Conservation (phyloP, 2,888 invertebrate genomes). For the Dryomyza anilis region DNA sequence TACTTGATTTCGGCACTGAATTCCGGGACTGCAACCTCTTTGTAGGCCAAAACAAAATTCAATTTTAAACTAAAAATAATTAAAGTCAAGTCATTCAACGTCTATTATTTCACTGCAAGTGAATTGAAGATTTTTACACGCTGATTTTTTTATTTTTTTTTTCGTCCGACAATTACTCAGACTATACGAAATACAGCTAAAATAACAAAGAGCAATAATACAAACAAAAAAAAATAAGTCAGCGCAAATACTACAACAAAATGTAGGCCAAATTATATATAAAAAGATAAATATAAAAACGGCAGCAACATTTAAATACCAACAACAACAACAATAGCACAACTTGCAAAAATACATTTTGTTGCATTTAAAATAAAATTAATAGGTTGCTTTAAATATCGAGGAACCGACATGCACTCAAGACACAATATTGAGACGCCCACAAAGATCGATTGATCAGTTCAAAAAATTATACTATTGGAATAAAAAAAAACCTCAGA, state of each 20-base stretch:
- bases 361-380: background rate
- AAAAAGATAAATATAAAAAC: background rate
- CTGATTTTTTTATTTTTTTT: too few species aligned
- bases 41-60: too few species aligned
- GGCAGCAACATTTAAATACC: background rate
- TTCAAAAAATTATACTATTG: background rate
- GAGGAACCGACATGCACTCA: background rate
- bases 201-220: background rate
- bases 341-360: background rate
- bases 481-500: too few species aligned
- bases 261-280: constrained; percentile 8
- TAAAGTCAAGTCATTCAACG: too few species aligned
- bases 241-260: background rate
- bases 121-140: too few species aligned
- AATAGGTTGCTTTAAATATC: background rate
- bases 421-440: background rate
- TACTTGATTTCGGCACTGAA: too few species aligned
- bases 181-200: background rate
- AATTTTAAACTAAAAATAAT: too few species aligned
- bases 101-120: too few species aligned
- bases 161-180: too few species aligned
- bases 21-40: too few species aligned
- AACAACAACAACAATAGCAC: too few species aligned
- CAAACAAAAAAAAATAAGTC: background rate
- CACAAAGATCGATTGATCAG: background rate